Evolutionary conservation across 1,140 invertebrate genomes (phyloP), one percentile per base, ranked within the genome.

Genomic region (Dinoponera quadriceps): DNA sequence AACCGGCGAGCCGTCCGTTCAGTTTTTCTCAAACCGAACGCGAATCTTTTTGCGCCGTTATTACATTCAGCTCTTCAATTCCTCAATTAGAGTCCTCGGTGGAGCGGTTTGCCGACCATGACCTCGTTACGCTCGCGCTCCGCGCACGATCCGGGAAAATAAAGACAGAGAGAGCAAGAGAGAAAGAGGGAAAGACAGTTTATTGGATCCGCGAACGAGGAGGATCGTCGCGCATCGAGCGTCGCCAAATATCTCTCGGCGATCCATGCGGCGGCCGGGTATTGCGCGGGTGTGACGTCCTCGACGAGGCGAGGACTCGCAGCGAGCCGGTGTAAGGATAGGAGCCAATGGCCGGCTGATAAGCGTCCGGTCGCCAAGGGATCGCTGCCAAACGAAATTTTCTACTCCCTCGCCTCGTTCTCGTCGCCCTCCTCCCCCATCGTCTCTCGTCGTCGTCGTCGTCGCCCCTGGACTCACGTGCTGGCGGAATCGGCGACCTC

Each of bases 291-390:
- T 44, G 9, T 44, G 38, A 44, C 38, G 7, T 44, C 7, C 38
- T 44, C 38, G 38, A 44, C 38, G 38, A 44, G 38, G 38, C 38
- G 38, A 9, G 9, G 7, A 44, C 38, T 44, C 38, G 38, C 2
- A 33, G 33, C 33, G 33, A 9, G 9, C 38, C 25, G n/a, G n/a
- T 18, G 14, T 25, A 16, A 78, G 33, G 62, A 77, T 20, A 54
- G 14, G 74, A 78, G 74, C 74, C 63, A 78, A 78, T 78, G 74
- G 49, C 63, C 74, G 29, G 74, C 44, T 3, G 38, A 44, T 44
- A 38, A 33, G 22, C 22, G 44, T 69, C 57, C 13, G 44, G 20
- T n/a, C 5, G 62, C 57, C 7, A 57, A 33, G 14, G 20, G 55
- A 60, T 27, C 38, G 66, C 18, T 69, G 65, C 33, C 65, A 80